Base-by-base conservation (phyloP, 1,140 invertebrate genomes). In the Eurosta solidaginis region DNA sequence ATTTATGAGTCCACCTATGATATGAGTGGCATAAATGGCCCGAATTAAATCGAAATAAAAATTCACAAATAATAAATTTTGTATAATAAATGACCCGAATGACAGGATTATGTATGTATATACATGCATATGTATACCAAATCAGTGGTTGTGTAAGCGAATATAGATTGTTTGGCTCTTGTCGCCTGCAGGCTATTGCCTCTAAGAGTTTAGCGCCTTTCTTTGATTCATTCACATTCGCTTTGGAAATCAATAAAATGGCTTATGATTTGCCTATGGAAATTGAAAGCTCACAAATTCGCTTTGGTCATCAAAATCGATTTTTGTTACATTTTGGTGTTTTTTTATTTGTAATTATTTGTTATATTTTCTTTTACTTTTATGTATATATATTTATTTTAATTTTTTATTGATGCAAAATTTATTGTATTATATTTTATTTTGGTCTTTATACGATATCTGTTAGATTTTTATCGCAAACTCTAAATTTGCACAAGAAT, bases 11-110 rank as follows among this genome's bases (percentile, higher is more conserved):
- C 33, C 33, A 68, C 59, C n/a, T n/a, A n/a, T n/a, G n/a, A 42
- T 12, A 33, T n/a, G 59, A 68, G 59, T 68, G 59, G 59, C 59
- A 68, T 29, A 68, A 68, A 68, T 68, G 59, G 36, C 14, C 59
- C 59, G 59, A 68, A 68, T 68, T 68, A 68, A 68, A 40, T 68
- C 33, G 59, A 68, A 68, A 68, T 68, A 42, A 68, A 68, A 68
- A 40, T 33, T 68, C 36, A 68, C 59, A 42, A 68, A 68, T 68
- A 68, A 68, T 68, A 68, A 68, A 68, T 68, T 68, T 17, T 68
- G 33, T 20, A 68, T 33, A 68, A 68, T 68, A 68, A 40, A 68
- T 68, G 59, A 68, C 59, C 59, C n/a, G 59, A 10, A 40, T 20
- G 59, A 2, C 6, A 40, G 1, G n/a, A 20, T 68, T 68, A 68